Evolutionary conservation across 2,113 vertebrate species (phyloP), one percentile per base, ranked within the genome.

Genomic region (Apodemus speciosus): DNA sequence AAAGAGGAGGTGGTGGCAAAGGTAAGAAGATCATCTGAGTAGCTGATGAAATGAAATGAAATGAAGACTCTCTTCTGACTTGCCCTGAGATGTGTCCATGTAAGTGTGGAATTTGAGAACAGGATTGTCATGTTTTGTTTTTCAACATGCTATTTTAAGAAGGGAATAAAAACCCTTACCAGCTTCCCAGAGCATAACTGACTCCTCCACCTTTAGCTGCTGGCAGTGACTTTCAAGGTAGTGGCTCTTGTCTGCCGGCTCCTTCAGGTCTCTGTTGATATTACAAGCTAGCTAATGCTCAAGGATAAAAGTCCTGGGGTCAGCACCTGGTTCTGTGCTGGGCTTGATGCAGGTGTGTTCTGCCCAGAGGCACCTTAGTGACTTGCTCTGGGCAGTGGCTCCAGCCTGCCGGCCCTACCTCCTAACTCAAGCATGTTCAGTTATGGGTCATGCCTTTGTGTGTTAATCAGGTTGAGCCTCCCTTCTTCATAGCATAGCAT

Each of bases 101-200:
- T n/a, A 64, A 87, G 53, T 68, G 60, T 46, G 87, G 92, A 71
- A 92, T 66, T 89, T 68, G 89, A 81, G 68, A 40, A 38, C 46
- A 72, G 53, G 21, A 56, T n/a, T 3, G 68, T 51, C 95, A 90
- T 85, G 76, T 62, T 94, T 92, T 89, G 77, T 46, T 92, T 92
- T 92, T 38, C 85, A 95, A 81, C 38, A 1, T 56, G 60, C 83
- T 88, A 87, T 91, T 91, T 94, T 87, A 85, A 76, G 92, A 85
- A 96, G 35, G 20, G 0, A 56, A 84, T 77, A 56, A 72, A 30
- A 49, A 92, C 85, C 64, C 35, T 43, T 23, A 58, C 53, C 25
- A 68, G 90, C 38, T 20, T 30, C 60, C 51, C 40, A 72, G 62
- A 89, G 79, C 64, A 64, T 18, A 68, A 85, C 30, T 14, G 51